Base-by-base conservation (phyloP, 2,113 vertebrate genomes). In the Emberiza fucata region DNA sequence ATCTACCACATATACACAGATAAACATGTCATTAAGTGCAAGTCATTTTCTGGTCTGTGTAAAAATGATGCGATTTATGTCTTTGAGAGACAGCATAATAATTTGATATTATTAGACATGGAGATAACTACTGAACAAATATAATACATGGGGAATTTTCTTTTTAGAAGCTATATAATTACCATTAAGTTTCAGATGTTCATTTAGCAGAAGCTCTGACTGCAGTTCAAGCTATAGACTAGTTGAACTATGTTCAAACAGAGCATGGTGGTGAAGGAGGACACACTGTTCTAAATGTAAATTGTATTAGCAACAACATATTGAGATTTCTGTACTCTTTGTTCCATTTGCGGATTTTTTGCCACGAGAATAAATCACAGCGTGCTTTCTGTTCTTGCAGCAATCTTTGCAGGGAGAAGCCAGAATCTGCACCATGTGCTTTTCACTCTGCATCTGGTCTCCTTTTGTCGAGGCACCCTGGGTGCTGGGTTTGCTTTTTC, bases 241-340 rank as follows among this genome's bases (percentile, higher is more conserved):
- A 22, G 66, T 68, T 88, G 44, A 48, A 86, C 77, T 93, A 48
- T 12, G 59, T 44, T 94, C 82, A 93, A 93, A 79, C 37, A 54
- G 40, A 81, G 42, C 78, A 77, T 56, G 57, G 71, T 83, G 90
- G 87, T 51, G 9, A 92, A 95, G 76, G 81, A 94, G 76, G 87
- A 93, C 72, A 92, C 47, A 35, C 44, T 93, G 91, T 94, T 94
- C 76, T 94, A 95, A 94, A 97, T 87, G 86, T 96, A 97, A 97
- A 95, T 96, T 96, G 90, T 92, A 73, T 96, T 95, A 96, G 88
- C 81, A 94, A 91, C 90, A 95, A 93, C 88, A 95, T 96, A 96
- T 81, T 96, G 92, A 94, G 92, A 88, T 70, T 97, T 97, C 94
- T 94, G 86, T 97, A 97, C 83, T 96, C 83, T 80, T 93, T 91